Conservation (phyloP, 2,113 vertebrate species). For the Piaya cayana region DNA sequence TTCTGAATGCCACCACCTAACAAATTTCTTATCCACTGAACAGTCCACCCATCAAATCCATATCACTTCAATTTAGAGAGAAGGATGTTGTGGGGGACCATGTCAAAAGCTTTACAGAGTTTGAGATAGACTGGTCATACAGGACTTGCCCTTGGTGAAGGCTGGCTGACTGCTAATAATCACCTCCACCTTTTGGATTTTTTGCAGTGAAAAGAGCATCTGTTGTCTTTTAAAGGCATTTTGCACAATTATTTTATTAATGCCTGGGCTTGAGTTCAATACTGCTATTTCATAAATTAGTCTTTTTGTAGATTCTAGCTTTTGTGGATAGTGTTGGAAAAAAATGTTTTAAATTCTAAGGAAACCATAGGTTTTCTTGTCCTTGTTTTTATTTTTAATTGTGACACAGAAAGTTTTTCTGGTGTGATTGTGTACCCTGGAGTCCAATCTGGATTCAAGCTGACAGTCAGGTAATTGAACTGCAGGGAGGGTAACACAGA, state of each 20-base stretch:
- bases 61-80: no score
- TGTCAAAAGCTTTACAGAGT: no score
- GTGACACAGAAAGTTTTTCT: not conserved
- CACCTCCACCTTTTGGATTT: not conserved
- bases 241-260: accelerated
- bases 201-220: accelerated
- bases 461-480: not conserved
- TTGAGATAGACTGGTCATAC: no score
- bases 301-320: not conserved
- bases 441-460: not conserved
- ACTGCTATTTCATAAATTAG: accelerated
- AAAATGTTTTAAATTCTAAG: accelerated
- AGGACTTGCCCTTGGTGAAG: no score
- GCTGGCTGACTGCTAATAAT: no score
- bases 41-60: no score
- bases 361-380: accelerated
- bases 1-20: no score
- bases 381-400: not conserved
- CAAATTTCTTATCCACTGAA: no score
- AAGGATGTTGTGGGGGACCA: no score
- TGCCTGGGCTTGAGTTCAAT: accelerated
- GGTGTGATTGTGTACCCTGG: not conserved
- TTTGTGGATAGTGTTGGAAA: not conserved
- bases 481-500: accelerated
- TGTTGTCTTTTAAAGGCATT: not conserved